Evolutionary conservation across 2,797 vertebrate species (phyloP).

Genomic region (Uromys caudimaculatus): DNA sequence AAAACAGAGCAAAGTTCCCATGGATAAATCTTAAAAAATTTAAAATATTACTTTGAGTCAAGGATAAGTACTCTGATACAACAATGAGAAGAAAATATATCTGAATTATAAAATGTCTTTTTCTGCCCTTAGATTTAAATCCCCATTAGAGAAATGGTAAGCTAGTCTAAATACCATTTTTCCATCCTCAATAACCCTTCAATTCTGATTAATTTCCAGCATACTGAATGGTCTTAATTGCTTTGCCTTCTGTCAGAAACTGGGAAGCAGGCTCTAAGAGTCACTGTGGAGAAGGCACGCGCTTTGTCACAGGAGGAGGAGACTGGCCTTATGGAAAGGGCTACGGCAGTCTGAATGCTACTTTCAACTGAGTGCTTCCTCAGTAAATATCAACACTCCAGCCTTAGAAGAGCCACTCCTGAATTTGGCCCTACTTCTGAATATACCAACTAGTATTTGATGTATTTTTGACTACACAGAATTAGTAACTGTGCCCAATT

Average conservation of each 20-base stretch:
- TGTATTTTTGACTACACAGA: not conserved
- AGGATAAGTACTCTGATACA: not conserved
- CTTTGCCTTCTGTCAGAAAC: conserved; percentile 15
- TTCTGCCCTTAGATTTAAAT: not conserved
- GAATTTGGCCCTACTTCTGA: conserved; percentile 34
- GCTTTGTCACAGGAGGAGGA: conserved; percentile 21
- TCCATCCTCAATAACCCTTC: not conserved
- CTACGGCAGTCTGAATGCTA: not conserved
- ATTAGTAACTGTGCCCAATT: not conserved
- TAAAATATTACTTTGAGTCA: not conserved
- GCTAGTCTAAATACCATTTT: not conserved
- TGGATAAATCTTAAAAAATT: not conserved
- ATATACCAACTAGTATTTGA: not conserved
- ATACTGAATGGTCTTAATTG: not conserved
- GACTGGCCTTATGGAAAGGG: not conserved
- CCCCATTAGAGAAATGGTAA: conserved; percentile 1
- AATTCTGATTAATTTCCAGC: conserved; percentile 13
- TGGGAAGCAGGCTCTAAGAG: not conserved
- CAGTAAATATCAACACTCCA: not conserved
- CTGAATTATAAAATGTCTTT: conserved; percentile 2
- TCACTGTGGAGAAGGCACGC: not conserved
- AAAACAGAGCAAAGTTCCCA: not conserved
- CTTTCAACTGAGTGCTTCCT: not conserved
- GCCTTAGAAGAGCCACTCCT: not conserved
- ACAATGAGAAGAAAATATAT: not conserved